Percentiles rank a stretch among this genome's conserved stretches.
phyloP scores from a whole-genome alignment of 2,113 vertebrate species.

The Odontophorus gujanensis region DNA sequence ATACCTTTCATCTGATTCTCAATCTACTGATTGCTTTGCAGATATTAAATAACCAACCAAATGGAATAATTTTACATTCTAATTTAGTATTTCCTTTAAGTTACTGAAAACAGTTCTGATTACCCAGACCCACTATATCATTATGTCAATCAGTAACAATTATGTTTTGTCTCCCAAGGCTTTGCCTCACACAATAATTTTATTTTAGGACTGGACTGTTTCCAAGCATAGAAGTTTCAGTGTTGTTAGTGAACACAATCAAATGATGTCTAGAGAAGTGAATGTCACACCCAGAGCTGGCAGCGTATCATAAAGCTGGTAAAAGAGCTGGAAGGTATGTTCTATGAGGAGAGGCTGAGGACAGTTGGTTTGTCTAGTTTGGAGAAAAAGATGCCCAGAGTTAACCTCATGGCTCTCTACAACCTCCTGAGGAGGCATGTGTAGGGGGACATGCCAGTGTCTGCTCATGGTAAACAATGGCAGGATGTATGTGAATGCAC shows the following conservation, averaged over 20 bases:
- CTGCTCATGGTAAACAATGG: neutral
- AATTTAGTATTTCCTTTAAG: neutral
- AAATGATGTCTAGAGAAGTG: neutral
- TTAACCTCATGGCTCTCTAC: neutral
- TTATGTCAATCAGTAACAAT: neutral
- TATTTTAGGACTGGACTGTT: neutral
- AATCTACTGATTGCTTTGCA: neutral
- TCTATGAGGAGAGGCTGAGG: neutral
- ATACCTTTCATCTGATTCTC: neutral
- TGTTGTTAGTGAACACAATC: neutral
- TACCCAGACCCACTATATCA: neutral
- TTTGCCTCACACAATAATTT: neutral
- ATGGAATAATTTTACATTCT: slow-evolving; percentile 19
- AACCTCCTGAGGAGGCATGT: neutral
- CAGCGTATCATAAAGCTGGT: neutral
- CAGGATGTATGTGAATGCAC: neutral
- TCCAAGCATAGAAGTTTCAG: neutral
- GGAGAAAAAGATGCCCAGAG: neutral
- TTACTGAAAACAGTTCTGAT: neutral
- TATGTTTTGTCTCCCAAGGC: neutral
- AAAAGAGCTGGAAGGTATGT: neutral
- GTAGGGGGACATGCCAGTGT: neutral
- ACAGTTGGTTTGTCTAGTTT: neutral
- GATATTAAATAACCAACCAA: neutral
- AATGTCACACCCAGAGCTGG: neutral